phyloP scores from a whole-genome alignment of 2,797 vertebrate species.

The Amniataba percoides region DNA sequence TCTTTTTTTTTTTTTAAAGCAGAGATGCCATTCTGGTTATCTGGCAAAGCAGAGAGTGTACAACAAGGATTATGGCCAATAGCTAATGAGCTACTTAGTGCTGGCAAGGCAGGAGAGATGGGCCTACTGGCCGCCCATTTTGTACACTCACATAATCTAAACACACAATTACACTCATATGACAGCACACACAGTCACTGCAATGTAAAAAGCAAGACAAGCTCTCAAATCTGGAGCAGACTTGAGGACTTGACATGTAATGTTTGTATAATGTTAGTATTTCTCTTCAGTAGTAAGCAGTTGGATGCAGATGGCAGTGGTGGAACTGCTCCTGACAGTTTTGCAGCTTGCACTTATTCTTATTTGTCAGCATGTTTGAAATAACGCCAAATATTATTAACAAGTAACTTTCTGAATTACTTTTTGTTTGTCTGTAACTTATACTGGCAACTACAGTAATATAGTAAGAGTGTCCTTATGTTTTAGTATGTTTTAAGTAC shows the following conservation, averaged over 20 bases:
- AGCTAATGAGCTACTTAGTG: constrained; percentile 74
- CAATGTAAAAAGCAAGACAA: constrained; percentile 1
- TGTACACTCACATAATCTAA: constrained; percentile 26
- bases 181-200: constrained; percentile 10
- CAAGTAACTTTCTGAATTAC: not conserved
- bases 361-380: not conserved
- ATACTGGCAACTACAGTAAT: not conserved
- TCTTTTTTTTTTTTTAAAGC: constrained; percentile 33
- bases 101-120: constrained; percentile 42
- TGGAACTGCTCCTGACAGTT: not conserved
- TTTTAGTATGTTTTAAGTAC: not conserved
- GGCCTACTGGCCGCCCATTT: constrained; percentile 33
- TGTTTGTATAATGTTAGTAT: not conserved
- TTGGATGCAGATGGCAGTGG: not conserved
- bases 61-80: constrained; percentile 71
- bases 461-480: no score
- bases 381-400: not conserved
- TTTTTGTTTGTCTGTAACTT: not conserved
- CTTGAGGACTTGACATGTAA: not conserved
- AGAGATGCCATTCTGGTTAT: constrained; percentile 60
- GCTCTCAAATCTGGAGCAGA: not conserved
- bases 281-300: not conserved
- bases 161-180: constrained; percentile 21
- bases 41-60: constrained; percentile 58
- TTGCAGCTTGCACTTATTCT: not conserved